Base-by-base conservation (phyloP, 2,113 vertebrate species). In the Ciconia boyciana region DNA sequence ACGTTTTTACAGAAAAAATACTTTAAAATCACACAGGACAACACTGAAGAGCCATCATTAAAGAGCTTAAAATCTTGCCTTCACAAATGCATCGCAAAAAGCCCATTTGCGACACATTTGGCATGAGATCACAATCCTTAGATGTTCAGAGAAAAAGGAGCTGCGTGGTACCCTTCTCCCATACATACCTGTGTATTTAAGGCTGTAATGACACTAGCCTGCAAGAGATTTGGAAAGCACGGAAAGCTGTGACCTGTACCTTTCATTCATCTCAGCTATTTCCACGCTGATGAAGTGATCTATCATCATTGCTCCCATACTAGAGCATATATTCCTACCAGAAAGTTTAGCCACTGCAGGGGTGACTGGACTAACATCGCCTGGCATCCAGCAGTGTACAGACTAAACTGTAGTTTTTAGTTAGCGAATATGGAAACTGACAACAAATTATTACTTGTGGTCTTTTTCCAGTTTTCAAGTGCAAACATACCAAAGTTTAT, bases 231-330 rank as follows among this genome's bases (percentile, higher is more conserved):
- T 96, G 39, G 96, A 97, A 97, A 97, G 98, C 97, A 89, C 91
- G 44, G 94, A 97, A 96, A 98, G 97, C 96, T 94, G 71, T 97
- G 98, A 97, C 97, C 97, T 91, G 46, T 91, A 84, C 96, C 97
- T 96, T 98, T 98, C 97, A 98, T 97, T 98, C 97, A 97, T 96
- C 97, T 97, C 97, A 97, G 89, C 95, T 90, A 85, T 70, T 93
- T 96, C 93, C 74, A 78, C 71, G 51, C 96, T 98, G 98, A 98
- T 98, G 98, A 99, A 98, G 98, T 98, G 98, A 98, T 97, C 98
- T 97, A 98, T 98, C 98, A 98, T 97, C 95, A 54, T 97, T 94
- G 76, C 97, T 98, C 92, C 97, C 94, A 90, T 72, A 80, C 93
- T 76, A 79, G 51, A 57, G 36, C 5, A 3, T 60, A n/a, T 95